Base-by-base conservation (phyloP, 2,888 invertebrate genomes). In the Cecidostiba fungosa region DNA sequence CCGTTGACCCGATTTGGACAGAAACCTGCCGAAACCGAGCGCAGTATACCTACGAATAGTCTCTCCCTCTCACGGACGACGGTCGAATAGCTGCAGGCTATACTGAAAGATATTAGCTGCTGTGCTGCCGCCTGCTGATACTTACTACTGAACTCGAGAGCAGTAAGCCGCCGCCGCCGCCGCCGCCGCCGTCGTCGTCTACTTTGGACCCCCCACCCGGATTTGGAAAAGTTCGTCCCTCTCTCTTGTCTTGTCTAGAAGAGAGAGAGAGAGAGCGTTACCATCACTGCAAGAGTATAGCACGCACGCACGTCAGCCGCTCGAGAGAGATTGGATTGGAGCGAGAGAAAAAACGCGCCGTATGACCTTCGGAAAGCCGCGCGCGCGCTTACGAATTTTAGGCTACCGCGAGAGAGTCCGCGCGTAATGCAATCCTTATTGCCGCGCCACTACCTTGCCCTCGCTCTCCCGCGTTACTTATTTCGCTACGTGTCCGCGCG, bases 1-100 rank as follows among this genome's bases (percentile, higher is more conserved):
- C 77, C 83, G 86, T 86, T 86, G 83, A 83, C 83, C 83, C 77
- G 80, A 86, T 83, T 86, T 86, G 86, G 83, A 54, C 39, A 86
- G 77, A 83, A 81, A 83, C 82, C 77, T 85, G 85, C 76, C 70
- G 50, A 74, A 74, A 70, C 50, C 74, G 84, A 66, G 73, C 36
- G 73, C 78, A 50, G 70, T 59, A n/a, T n/a, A n/a, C n/a, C n/a
- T n/a, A 32, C 77, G 59, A 77, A 81, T 81, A 81, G 72, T 81
- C 43, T 81, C 74, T 32, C 83, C 32, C 77, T 73, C 70, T 59
- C 72, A 69, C 79, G 69, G 66, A 59, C 29, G 43, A 16, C 43
- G n/a, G 78, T 59, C n/a, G 29, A 43, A 76, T 76, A 82, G 70
- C 69, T 76, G 47, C 29, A 36, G 50, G 50, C 50, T 43, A 4